These are phyloP conservation scores for Clarias gariepinus DNA, from an alignment of 2,113 vertebrate species.

Conservation along the genomic window DNA sequence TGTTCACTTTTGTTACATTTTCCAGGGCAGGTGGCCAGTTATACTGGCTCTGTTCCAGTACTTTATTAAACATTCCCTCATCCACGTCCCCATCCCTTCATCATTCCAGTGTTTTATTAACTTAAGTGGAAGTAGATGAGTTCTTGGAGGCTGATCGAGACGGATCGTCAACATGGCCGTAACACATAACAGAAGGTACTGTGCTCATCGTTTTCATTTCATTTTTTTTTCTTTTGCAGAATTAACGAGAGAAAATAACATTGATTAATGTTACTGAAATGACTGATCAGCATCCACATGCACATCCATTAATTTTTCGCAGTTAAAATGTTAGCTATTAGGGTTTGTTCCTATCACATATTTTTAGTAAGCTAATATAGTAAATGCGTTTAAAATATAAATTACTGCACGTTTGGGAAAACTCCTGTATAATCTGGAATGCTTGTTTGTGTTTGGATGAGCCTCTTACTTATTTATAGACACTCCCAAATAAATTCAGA, in stretches of 20 bases:
- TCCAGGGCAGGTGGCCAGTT: not conserved
- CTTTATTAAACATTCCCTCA: slow-evolving; percentile 9
- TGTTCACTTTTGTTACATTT: not conserved
- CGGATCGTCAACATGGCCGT: not conserved
- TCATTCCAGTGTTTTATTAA: not conserved
- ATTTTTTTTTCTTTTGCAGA: not conserved
- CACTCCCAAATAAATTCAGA: not conserved
- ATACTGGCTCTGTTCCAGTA: slow-evolving; percentile 2
- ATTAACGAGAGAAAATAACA: not conserved
- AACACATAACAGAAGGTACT: not conserved
- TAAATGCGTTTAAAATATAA: not conserved
- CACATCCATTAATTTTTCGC: too few species aligned
- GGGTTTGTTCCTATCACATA: not conserved
- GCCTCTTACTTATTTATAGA: too few species aligned
- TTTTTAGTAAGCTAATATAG: not conserved
- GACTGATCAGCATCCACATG: too few species aligned
- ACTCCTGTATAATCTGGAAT: not conserved
- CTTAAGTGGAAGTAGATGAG: not conserved
- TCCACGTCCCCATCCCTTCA: not conserved
- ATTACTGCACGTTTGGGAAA: not conserved
- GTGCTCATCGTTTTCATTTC: too few species aligned
- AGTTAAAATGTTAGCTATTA: not conserved
- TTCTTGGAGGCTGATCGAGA: not conserved
- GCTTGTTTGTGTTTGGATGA: too few species aligned
- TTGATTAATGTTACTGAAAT: not conserved